Evolutionary conservation across 2,888 invertebrate genomes (phyloP).

Genomic region (Acronicta aceris): DNA sequence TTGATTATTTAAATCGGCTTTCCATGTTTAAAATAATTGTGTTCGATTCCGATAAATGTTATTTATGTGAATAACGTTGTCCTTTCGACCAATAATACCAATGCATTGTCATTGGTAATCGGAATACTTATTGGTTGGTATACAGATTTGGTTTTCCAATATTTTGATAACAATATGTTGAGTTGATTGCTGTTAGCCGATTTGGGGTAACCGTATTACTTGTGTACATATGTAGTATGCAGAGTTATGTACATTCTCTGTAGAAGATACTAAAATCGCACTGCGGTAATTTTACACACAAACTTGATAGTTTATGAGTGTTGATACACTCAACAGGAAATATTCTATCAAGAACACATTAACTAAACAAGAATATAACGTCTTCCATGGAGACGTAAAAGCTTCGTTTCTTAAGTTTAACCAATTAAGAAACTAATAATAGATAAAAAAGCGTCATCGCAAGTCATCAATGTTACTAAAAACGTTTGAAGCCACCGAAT

Average conservation of each 20-base stretch:
- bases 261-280: background rate
- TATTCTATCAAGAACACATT: no score
- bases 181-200: no score
- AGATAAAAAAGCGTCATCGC: slow-evolving; percentile 19
- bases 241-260: background rate
- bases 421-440: slow-evolving; percentile 18
- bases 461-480: slow-evolving; percentile 24
- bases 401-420: slow-evolving; percentile 2
- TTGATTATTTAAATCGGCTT: slow-evolving; percentile 33
- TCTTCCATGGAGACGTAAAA: background rate
- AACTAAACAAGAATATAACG: no score
- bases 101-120: slow-evolving; percentile 17
- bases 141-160: slow-evolving; percentile 30
- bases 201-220: no score
- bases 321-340: no score
- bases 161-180: slow-evolving; percentile 24
- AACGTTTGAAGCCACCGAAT: slow-evolving; percentile 28
- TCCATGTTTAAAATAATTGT: slow-evolving; percentile 41
- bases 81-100: slow-evolving; percentile 15
- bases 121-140: slow-evolving; percentile 21
- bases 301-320: no score
- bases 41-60: slow-evolving; percentile 30
- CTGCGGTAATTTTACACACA: background rate
- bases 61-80: slow-evolving; percentile 34
- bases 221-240: no score